Percentiles rank a stretch among this genome's conserved stretches.
These are phyloP conservation scores for Psittacula echo DNA, from an alignment of 2,797 vertebrate genomes.

Conservation along the genomic window DNA sequence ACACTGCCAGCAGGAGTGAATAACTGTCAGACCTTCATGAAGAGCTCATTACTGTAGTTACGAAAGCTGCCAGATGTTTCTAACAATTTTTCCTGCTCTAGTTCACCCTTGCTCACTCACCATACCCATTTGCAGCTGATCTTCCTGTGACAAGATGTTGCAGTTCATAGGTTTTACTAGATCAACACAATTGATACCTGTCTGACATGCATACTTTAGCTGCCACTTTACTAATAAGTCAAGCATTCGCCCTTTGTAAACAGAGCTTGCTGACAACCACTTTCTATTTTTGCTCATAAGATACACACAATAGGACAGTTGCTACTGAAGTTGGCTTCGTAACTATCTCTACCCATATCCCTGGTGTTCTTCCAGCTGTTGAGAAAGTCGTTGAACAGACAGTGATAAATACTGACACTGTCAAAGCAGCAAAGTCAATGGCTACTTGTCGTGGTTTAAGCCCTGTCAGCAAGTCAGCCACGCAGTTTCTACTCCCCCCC, in stretches of 20 bases:
- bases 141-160: background rate
- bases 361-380: background rate
- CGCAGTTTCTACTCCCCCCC: too few relatives aligned
- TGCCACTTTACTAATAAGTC: background rate
- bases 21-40: background rate
- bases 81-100: background rate
- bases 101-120: background rate
- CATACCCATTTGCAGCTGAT: background rate
- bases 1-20: background rate
- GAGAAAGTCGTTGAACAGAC: background rate
- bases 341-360: background rate
- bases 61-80: background rate
- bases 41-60: background rate
- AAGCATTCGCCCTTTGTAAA: background rate
- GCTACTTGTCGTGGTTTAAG: background rate
- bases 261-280: background rate
- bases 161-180: background rate
- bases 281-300: background rate
- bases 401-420: background rate
- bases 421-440: background rate
- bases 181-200: background rate
- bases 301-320: background rate
- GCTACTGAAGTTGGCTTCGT: background rate
- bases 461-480: too few relatives aligned
- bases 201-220: background rate